Percentiles rank a stretch among this genome's conserved stretches.
These are phyloP conservation scores for Oryzaephilus surinamensis DNA, from an alignment of 1,140 invertebrate genomes.

Conservation along the genomic window DNA sequence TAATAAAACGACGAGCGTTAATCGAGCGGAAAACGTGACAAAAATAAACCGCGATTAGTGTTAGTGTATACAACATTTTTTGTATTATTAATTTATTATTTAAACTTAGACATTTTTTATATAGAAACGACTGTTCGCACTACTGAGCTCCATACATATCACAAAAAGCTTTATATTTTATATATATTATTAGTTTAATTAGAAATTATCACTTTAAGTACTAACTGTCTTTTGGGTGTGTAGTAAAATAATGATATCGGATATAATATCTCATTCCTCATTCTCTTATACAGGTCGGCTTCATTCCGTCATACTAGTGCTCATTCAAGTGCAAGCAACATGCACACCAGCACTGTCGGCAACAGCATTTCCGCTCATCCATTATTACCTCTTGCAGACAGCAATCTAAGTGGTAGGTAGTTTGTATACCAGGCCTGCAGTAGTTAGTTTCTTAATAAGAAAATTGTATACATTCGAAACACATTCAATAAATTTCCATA, in stretches of 20 bases:
- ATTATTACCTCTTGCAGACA: slow-evolving; percentile 36
- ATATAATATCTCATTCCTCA: slow-evolving; percentile 30
- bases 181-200: too few species aligned
- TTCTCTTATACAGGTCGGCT: slow-evolving; percentile 38
- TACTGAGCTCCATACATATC: slow-evolving; percentile 22
- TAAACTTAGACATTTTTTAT: too few species aligned
- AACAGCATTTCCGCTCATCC: slow-evolving; percentile 38
- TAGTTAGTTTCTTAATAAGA: neutral
- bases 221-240: slow-evolving; percentile 24
- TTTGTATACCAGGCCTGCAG: slow-evolving; percentile 1
- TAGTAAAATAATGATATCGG: too few species aligned
- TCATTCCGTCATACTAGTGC: slow-evolving; percentile 37
- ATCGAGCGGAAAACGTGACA: too few species aligned
- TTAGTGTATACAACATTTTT: too few species aligned
- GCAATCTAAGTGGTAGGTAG: slow-evolving; percentile 35
- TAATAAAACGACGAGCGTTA: too few species aligned
- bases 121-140: too few species aligned
- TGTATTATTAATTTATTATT: too few species aligned
- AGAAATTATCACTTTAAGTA: too few species aligned
- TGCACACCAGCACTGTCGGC: slow-evolving; percentile 35
- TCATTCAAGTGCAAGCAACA: slow-evolving; percentile 34
- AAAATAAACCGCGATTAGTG: too few species aligned
- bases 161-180: slow-evolving; percentile 14
- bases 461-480: neutral
- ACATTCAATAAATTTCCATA: neutral